Evolutionary conservation across 2,797 vertebrate genomes (phyloP).

Genomic region (Pangasius mekongensis): DNA sequence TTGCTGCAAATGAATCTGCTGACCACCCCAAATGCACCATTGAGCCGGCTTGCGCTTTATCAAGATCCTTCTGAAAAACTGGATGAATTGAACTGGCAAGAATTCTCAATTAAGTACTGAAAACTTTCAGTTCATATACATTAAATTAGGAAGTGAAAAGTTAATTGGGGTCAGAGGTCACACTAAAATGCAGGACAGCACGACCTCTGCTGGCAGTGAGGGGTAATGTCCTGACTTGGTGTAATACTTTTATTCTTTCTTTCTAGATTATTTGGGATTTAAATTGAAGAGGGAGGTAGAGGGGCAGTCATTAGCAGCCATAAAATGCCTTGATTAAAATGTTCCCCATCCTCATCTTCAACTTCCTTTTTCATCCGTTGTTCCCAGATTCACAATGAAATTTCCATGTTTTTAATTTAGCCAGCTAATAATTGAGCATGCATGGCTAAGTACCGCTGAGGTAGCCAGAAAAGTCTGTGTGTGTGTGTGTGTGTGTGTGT

Average conservation of each 20-base stretch:
- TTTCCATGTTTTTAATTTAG: constrained; percentile 74
- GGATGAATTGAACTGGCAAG: no score
- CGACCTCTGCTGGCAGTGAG: background rate
- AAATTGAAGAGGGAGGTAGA: constrained; percentile 59
- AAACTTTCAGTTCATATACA: background rate
- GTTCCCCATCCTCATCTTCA: constrained; percentile 53
- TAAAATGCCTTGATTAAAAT: constrained; percentile 75
- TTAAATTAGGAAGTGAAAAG: background rate
- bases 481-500: background rate
- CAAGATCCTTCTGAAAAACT: background rate
- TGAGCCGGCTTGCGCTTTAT: background rate
- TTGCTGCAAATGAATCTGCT: background rate
- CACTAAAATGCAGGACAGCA: background rate
- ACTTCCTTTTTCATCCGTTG: constrained; percentile 21
- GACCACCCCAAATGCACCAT: background rate
- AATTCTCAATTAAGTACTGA: background rate
- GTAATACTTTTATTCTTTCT: constrained; percentile 50
- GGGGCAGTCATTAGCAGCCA: constrained; percentile 70
- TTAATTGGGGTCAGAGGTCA: background rate
- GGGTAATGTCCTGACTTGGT: background rate
- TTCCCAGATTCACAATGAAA: constrained; percentile 58
- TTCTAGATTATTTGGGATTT: constrained; percentile 72
- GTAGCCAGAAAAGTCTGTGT: constrained; percentile 18
- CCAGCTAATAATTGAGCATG: constrained; percentile 65
- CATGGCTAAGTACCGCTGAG: constrained; percentile 61